Evolutionary conservation across 1,140 invertebrate genomes (phyloP).

Genomic region (Melanaphis sacchari): DNA sequence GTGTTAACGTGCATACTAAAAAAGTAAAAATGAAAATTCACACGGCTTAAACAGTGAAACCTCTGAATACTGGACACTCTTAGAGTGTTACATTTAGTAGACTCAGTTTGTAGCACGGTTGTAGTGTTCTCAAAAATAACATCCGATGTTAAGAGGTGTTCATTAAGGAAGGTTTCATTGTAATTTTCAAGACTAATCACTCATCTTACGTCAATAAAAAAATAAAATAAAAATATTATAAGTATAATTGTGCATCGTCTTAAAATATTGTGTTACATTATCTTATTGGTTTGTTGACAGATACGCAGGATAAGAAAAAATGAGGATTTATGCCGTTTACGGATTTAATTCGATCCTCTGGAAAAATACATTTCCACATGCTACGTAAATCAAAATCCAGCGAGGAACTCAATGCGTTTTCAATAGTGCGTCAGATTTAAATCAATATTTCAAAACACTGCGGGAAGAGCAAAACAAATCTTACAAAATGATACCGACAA

Average conservation of each 20-base stretch:
- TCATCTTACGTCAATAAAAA: not conserved
- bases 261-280: not conserved
- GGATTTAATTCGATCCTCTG: conserved; percentile 13
- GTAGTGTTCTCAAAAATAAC: not conserved
- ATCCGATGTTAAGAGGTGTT: too few species aligned
- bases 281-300: conserved; percentile 38
- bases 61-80: not conserved
- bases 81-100: not conserved
- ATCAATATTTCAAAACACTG: conserved; percentile 28
- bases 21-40: not conserved
- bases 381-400: not conserved
- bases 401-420: not conserved
- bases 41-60: not conserved
- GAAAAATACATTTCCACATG: not conserved
- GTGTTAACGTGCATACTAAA: not conserved
- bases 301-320: not conserved
- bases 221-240: not conserved
- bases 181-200: not conserved
- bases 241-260: not conserved
- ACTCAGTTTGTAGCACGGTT: not conserved
- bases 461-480: conserved; percentile 11
- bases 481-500: conserved; percentile 53
- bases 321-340: not conserved
- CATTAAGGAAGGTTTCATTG: not conserved
- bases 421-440: not conserved